Evolutionary conservation across 2,888 invertebrate genomes (phyloP).

Genomic region (Cataglyphis cursor): DNA sequence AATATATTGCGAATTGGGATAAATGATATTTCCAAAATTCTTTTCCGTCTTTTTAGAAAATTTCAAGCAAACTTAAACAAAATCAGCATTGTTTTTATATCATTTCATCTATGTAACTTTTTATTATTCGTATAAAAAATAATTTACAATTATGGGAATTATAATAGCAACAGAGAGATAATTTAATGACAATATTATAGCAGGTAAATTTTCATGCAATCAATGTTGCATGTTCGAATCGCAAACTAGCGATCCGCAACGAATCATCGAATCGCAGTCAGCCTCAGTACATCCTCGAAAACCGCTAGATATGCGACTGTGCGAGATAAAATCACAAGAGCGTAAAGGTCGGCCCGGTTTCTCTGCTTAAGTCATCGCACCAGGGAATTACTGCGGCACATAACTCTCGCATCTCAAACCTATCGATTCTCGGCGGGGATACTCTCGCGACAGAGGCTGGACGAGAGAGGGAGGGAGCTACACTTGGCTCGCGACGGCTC

Average conservation of each 20-base stretch:
- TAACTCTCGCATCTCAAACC: slow-evolving; percentile 65
- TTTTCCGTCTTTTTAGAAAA: not conserved
- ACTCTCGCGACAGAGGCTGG: slow-evolving; percentile 3
- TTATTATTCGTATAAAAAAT: no score
- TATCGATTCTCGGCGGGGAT: slow-evolving; percentile 59
- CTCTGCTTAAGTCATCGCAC: slow-evolving; percentile 46
- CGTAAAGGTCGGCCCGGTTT: slow-evolving; percentile 14
- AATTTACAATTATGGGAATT: not conserved
- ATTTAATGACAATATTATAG: not conserved
- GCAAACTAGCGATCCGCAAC: slow-evolving; percentile 17
- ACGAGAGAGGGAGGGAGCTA: not conserved
- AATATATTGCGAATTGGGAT: not conserved
- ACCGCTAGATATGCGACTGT: not conserved
- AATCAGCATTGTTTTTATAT: not conserved
- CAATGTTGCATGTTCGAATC: not conserved
- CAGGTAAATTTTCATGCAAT: not conserved
- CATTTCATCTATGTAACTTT: not conserved
- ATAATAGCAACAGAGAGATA: not conserved
- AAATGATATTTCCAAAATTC: not conserved
- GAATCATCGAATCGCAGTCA: not conserved
- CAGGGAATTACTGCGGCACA: slow-evolving; percentile 48
- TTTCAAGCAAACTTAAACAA: not conserved
- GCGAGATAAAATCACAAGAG: slow-evolving; percentile 19
- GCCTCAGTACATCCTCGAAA: not conserved
- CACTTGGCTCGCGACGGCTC: slow-evolving; percentile 22